phyloP scores from a whole-genome alignment of 2,888 invertebrate genomes.

The Parnassius apollo region DNA sequence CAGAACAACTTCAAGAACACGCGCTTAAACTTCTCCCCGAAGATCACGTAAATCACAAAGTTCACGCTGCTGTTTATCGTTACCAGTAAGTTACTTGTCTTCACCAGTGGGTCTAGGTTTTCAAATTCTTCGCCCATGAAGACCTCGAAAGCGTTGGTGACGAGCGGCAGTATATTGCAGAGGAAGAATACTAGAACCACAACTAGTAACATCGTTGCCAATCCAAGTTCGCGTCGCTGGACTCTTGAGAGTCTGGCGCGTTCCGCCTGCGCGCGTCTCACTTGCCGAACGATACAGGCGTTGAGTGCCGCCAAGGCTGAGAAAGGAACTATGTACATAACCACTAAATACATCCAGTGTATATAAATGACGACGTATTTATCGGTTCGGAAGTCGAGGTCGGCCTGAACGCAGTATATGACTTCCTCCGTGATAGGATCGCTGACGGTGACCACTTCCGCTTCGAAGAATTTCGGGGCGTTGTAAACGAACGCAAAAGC shows the following conservation, averaged over 20 bases:
- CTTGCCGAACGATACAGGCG: conserved; percentile 93
- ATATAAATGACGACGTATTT: conserved; percentile 93
- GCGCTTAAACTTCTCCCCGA: conserved; percentile 97
- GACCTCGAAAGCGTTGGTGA: conserved; percentile 92
- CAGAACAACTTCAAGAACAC: conserved; percentile 91
- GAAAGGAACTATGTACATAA: conserved; percentile 97
- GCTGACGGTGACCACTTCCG: conserved; percentile 69
- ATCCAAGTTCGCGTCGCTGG: conserved; percentile 94
- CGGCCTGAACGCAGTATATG: conserved; percentile 86
- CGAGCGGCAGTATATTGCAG: conserved; percentile 93
- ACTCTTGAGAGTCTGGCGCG: conserved; percentile 93
- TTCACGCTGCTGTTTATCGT: conserved; percentile 98
- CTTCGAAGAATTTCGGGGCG: conserved; percentile 89
- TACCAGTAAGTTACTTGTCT: conserved; percentile 94
- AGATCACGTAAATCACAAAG: conserved; percentile 98
- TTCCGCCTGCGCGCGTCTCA: conserved; percentile 93
- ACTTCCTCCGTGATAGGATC: conserved; percentile 75
- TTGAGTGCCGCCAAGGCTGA: conserved; percentile 93
- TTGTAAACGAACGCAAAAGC: conserved; percentile 93
- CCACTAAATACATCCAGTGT: conserved; percentile 95
- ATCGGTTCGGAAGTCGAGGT: conserved; percentile 84
- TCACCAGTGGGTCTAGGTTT: conserved; percentile 84
- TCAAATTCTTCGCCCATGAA: conserved; percentile 78
- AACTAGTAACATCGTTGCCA: conserved; percentile 96
- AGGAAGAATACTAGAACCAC: conserved; percentile 97